Percentiles rank a stretch among this genome's conserved stretches.
Evolutionary conservation across 1,140 invertebrate species (phyloP).

Genomic region (Atta colombica): DNA sequence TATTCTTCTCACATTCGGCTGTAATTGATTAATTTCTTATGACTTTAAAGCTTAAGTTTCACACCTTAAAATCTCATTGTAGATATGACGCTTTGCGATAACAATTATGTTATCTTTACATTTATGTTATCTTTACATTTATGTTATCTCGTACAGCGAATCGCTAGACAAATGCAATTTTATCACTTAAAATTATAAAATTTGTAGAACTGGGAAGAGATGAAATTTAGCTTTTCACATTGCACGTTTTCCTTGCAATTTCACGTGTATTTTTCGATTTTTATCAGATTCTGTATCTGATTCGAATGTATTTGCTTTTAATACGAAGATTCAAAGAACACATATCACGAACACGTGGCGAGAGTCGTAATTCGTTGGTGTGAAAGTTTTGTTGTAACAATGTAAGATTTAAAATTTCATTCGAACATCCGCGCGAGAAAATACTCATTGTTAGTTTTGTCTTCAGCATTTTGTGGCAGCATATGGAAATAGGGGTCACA

Average conservation of each 20-base stretch:
- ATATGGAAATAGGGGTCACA: not conserved
- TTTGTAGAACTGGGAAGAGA: not conserved
- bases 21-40: too few relatives aligned
- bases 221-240: not conserved
- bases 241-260: not conserved
- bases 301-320: not conserved
- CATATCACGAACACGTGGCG: not conserved
- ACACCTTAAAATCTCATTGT: too few relatives aligned
- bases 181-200: not conserved
- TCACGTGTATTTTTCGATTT: not conserved
- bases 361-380: not conserved
- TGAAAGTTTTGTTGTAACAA: slow-evolving; percentile 2
- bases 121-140: not conserved
- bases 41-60: too few relatives aligned
- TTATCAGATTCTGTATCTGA: not conserved
- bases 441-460: not conserved
- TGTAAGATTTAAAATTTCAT: not conserved
- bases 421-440: not conserved
- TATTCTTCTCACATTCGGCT: too few relatives aligned
- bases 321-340: not conserved
- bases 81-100: too few relatives aligned
- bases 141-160: not conserved
- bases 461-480: too few relatives aligned
- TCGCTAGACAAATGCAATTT: not conserved
- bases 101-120: not conserved